These are phyloP conservation scores for Sebastes minor DNA, from an alignment of 2,797 vertebrate species.

Conservation along the genomic window DNA sequence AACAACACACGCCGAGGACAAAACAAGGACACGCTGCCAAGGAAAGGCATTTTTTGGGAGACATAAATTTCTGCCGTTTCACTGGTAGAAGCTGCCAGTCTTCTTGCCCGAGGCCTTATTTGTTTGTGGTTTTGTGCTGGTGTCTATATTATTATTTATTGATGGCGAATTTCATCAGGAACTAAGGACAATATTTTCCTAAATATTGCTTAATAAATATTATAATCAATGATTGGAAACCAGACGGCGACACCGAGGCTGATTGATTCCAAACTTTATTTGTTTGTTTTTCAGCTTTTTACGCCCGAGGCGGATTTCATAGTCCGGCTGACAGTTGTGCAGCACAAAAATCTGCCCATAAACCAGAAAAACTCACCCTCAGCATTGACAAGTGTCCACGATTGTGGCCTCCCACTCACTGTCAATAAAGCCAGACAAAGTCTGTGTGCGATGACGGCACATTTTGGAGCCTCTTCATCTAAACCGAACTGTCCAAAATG, in stretches of 20 bases:
- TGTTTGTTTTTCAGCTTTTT: conserved; percentile 29
- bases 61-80: conserved; percentile 21
- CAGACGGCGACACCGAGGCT: neutral
- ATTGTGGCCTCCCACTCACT: conserved; percentile 39
- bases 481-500: conserved; percentile 19
- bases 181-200: neutral
- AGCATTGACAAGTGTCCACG: conserved; percentile 26
- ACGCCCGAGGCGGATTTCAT: conserved; percentile 5
- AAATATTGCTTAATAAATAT: conserved; percentile 13
- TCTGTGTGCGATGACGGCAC: conserved; percentile 8
- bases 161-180: conserved; percentile 9
- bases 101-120: conserved; percentile 2
- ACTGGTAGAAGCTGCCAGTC: conserved; percentile 4
- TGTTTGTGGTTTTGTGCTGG: conserved; percentile 5
- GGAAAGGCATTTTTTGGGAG: conserved; percentile 15
- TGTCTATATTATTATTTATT: conserved; percentile 32
- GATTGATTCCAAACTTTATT: conserved; percentile 19
- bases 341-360: conserved; percentile 18
- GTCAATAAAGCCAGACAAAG: conserved; percentile 26
- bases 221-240: conserved; percentile 16
- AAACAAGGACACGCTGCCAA: conserved; percentile 39
- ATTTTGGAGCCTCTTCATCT: conserved; percentile 28
- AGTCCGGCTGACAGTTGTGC: conserved; percentile 14
- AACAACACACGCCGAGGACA: conserved; percentile 23
- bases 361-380: conserved; percentile 18